Evolutionary conservation across 2,113 vertebrate species (phyloP).

Genomic region (Paratilapia polleni): DNA sequence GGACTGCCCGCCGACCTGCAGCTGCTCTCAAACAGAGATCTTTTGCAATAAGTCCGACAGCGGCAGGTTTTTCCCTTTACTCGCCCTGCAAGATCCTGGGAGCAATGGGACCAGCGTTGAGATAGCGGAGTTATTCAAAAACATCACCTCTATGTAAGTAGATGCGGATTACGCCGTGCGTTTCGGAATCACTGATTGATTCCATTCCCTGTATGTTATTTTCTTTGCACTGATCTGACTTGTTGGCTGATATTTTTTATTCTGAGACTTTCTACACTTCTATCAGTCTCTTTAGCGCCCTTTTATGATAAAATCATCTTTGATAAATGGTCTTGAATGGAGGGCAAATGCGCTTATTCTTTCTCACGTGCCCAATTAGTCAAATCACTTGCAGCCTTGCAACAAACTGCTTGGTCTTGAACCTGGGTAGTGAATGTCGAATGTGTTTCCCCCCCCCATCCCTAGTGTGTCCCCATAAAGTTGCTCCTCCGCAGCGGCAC

Average conservation of each 20-base stretch:
- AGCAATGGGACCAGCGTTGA: constrained; percentile 88
- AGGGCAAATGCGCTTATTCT: constrained; percentile 16
- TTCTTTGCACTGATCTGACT: constrained; percentile 25
- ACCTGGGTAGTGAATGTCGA: background rate
- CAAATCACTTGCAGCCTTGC: background rate
- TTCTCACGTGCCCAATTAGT: background rate
- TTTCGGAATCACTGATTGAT: constrained; percentile 43
- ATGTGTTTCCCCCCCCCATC: background rate
- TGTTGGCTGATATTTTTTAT: constrained; percentile 33
- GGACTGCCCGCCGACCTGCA: constrained; percentile 97
- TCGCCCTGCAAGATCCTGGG: constrained; percentile 91
- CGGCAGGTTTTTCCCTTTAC: constrained; percentile 93
- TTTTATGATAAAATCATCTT: background rate
- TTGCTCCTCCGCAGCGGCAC: constrained; percentile 67
- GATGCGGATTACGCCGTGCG: constrained; percentile 43
- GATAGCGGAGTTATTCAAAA: constrained; percentile 95
- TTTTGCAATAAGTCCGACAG: constrained; percentile 95
- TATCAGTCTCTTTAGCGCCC: background rate
- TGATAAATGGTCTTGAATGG: too few relatives aligned
- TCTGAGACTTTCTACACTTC: constrained; percentile 32
- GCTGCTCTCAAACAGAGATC: constrained; percentile 95
- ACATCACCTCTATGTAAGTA: constrained; percentile 98
- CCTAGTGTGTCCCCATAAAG: constrained; percentile 48
- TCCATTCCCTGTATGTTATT: constrained; percentile 37
- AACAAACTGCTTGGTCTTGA: constrained; percentile 32